These are phyloP conservation scores for Tenrec ecaudatus DNA, from an alignment of 2,113 vertebrate species.

Conservation along the genomic window DNA sequence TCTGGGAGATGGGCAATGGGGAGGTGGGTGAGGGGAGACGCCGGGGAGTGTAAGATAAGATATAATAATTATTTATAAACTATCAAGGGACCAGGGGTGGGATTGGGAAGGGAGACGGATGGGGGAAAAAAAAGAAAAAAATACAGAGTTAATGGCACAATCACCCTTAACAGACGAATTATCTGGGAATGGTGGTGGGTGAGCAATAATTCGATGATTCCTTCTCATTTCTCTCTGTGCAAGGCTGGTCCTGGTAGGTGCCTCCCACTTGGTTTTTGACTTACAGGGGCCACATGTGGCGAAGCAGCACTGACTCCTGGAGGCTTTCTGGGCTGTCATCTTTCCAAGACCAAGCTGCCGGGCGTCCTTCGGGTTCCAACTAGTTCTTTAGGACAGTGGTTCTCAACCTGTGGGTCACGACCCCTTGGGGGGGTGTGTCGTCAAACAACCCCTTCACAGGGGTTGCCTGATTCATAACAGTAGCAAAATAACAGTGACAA, in stretches of 20 bases:
- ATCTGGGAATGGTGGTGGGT: background rate
- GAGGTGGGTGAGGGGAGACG: no score
- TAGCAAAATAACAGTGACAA: no score
- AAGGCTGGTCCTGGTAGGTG: background rate
- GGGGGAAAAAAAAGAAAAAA: no score
- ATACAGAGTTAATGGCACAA: background rate
- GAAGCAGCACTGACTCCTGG: background rate
- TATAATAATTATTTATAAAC: no score
- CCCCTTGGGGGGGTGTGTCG: no score
- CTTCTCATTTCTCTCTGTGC: slow-evolving; percentile 29
- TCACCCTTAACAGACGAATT: background rate
- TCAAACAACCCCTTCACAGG: no score
- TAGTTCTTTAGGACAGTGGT: slow-evolving; percentile 46
- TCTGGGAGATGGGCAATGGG: no score
- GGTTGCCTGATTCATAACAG: no score
- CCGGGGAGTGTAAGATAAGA: no score
- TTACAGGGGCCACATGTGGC: background rate
- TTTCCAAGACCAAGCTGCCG: no score
- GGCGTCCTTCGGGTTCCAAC: slow-evolving; percentile 25
- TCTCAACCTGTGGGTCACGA: slow-evolving; percentile 28
- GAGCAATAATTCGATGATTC: background rate
- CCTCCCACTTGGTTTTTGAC: background rate
- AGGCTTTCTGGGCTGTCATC: background rate
- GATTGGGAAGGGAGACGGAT: no score
- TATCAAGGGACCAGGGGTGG: no score